Conservation (phyloP, 2,888 invertebrate genomes). For the Phytoseiulus persimilis region DNA sequence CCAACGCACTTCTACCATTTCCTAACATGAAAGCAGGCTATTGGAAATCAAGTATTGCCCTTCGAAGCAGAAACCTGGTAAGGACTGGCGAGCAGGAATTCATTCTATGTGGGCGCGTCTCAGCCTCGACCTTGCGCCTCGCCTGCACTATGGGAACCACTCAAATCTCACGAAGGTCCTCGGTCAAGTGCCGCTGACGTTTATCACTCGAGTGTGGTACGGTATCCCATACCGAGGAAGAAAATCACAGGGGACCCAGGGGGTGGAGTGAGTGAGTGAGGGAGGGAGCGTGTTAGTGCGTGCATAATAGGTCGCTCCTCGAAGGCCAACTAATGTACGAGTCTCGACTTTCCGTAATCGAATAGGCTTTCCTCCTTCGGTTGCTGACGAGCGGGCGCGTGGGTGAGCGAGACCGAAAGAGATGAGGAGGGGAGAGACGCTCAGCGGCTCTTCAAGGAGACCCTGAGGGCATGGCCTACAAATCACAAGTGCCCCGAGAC, state of each 20-base stretch:
- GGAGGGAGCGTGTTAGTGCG: not conserved
- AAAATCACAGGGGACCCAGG: not conserved
- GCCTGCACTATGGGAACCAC: not conserved
- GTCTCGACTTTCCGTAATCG: constrained; percentile 5
- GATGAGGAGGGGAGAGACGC: not conserved
- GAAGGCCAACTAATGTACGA: not conserved
- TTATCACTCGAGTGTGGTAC: not conserved
- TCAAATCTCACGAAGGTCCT: not conserved
- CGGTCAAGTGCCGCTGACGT: not conserved
- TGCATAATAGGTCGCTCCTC: not conserved
- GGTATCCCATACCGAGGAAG: not conserved
- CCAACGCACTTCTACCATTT: no score
- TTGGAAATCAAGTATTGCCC: no score
- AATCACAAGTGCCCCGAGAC: not conserved
- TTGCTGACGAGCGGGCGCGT: not conserved
- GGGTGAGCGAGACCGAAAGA: not conserved
- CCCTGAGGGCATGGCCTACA: not conserved
- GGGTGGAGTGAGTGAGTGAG: not conserved
- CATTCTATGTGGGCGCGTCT: not conserved
- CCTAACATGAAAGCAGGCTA: no score
- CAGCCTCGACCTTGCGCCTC: not conserved
- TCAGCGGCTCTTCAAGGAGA: not conserved
- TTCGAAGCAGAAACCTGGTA: no score
- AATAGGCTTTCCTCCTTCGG: not conserved
- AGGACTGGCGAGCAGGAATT: no score